Base-by-base conservation (phyloP, 2,888 invertebrate species). In the Marronus borbonicus region DNA sequence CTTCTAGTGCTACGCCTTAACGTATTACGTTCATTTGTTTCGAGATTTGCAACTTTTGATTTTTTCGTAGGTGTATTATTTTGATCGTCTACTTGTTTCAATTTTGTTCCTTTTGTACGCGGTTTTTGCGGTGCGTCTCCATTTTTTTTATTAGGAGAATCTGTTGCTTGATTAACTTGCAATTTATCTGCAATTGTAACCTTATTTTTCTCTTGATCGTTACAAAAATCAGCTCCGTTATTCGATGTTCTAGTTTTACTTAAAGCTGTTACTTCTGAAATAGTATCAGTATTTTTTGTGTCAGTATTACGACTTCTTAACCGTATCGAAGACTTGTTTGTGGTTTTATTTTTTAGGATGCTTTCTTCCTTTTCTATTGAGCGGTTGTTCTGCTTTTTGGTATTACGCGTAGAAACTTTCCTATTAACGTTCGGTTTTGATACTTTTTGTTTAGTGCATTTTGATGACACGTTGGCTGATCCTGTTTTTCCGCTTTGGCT, bases 1-100 rank as follows among this genome's bases (percentile, higher is more conserved):
- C 24, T 68, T n/a, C 68, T 49, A 52, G 14, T 49, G 39, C 68
- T 68, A 49, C 50, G 68, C n/a, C 68, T 17, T 17, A 65, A 17
- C 3, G 44, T 14, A 20, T 20, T 50, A n/a, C 8, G 3, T 68
- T 14, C 49, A 12, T 44, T 49, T 50, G 5, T 24, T 20, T 49
- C 24, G 0, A 50, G 20, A 7, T 17, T 39, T 44, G n/a, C 7
- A 49, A 50, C 14, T 50, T 49, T 49, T 50, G 4, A 50, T 20
- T 50, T 28, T 24, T 50, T 49, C 24, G 20, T 66, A n/a, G 20
- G 14, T 50, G 10, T 28, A 55, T 12, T 28, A 68, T 24, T 50
- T 50, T 28, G 14, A 24, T 50, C 49, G 24, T 12, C 50, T 28
- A 1, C 7, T 5, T 14, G 24, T 50, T 50, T 68, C 28, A 28